A percentile compares a stretch with the other conserved stretches of the same genome.
Conservation (phyloP, 2,113 vertebrate genomes). For the Dicrurus megarhynchus region DNA sequence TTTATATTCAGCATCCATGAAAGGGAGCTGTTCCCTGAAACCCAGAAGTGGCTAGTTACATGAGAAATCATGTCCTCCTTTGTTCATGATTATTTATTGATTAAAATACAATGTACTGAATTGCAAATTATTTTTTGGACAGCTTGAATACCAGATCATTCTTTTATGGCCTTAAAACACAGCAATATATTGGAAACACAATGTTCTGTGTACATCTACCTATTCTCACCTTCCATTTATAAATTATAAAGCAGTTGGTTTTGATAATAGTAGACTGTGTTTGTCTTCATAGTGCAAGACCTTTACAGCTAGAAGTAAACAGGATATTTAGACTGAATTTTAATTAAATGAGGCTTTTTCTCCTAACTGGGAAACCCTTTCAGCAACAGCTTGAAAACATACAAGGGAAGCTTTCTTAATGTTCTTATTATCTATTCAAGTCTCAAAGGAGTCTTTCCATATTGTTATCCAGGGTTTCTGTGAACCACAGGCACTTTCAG, state of each 20-base stretch:
- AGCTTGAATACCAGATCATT: neutral
- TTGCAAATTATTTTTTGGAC: neutral
- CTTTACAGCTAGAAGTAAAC: neutral
- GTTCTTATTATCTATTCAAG: neutral
- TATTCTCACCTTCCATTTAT: neutral
- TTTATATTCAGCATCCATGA: neutral
- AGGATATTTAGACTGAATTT: neutral
- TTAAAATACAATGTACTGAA: neutral
- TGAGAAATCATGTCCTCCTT: neutral
- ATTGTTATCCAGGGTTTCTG: neutral
- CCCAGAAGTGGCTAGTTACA: neutral
- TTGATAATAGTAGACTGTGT: neutral
- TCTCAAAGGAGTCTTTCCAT: neutral
- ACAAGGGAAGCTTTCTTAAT: neutral
- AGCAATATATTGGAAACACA: neutral
- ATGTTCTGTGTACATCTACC: neutral
- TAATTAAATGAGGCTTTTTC: neutral
- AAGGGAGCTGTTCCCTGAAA: neutral
- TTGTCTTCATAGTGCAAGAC: neutral
- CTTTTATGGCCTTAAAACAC: neutral
- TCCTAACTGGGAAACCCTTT: neutral
- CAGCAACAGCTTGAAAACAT: neutral
- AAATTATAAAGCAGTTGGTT: neutral
- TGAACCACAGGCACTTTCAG: neutral
- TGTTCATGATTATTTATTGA: slow-evolving; percentile 8